Evolutionary conservation across 2,888 invertebrate species (phyloP).

Genomic region (Temnothorax ravouxi): DNA sequence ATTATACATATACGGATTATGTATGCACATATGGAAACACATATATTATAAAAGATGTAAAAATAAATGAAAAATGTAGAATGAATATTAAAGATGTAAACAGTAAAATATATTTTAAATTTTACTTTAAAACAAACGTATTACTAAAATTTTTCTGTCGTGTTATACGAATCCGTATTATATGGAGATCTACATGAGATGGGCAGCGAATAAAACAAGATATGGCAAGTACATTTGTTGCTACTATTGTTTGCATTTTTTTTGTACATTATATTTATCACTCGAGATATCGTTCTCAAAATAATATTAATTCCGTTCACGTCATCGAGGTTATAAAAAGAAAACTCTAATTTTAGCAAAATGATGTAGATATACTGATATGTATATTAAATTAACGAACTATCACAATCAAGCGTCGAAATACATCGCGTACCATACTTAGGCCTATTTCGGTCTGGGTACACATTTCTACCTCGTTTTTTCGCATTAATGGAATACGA

Average conservation of each 20-base stretch:
- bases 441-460: not conserved
- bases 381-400: not conserved
- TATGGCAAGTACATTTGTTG: not conserved
- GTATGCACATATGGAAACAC: too few relatives aligned
- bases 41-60: too few relatives aligned
- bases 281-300: not conserved
- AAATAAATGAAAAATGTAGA: too few relatives aligned
- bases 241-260: slow-evolving; percentile 5
- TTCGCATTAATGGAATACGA: slow-evolving; percentile 9
- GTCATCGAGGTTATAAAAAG: not conserved
- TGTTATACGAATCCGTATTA: too few relatives aligned
- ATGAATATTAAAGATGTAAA: too few relatives aligned
- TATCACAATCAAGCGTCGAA: slow-evolving; percentile 7
- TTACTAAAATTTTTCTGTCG: too few relatives aligned
- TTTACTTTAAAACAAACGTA: too few relatives aligned
- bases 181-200: not conserved
- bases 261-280: not conserved
- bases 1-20: too few relatives aligned
- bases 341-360: slow-evolving; percentile 21
- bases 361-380: not conserved
- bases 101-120: too few relatives aligned
- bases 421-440: not conserved
- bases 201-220: not conserved
- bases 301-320: not conserved
- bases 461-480: not conserved